phyloP scores from a whole-genome alignment of 2,888 invertebrate genomes.

The Cerastis rubricosa region DNA sequence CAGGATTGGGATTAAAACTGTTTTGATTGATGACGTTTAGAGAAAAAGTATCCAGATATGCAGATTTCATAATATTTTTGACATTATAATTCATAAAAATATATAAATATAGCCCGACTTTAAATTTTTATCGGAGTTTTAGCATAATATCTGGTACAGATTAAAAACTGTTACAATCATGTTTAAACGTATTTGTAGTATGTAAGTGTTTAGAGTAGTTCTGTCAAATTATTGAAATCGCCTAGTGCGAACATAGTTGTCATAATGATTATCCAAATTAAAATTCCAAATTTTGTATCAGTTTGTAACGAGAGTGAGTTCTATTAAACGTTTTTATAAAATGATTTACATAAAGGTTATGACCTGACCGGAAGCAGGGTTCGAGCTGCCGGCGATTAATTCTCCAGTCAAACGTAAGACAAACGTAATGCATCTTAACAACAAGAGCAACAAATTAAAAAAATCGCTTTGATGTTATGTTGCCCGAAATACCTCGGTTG shows the following conservation, averaged over 20 bases:
- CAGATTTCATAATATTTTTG: neutral
- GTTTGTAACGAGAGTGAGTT: constrained; percentile 38
- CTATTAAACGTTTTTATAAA: neutral
- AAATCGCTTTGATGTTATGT: neutral
- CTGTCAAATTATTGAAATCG: constrained; percentile 10
- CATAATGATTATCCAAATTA: neutral
- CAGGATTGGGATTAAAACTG: constrained; percentile 3
- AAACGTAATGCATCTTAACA: neutral
- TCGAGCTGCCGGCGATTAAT: neutral
- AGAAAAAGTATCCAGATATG: neutral
- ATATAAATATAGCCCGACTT: neutral
- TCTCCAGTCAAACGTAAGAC: neutral
- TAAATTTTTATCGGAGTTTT: constrained; percentile 11
- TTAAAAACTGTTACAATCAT: constrained; percentile 12
- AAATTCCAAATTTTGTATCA: constrained; percentile 20
- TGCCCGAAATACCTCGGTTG: neutral
- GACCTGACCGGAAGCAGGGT: neutral
- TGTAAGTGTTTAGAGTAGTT: constrained; percentile 29
- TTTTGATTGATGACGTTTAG: neutral
- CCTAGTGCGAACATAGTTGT: neutral
- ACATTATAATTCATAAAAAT: neutral
- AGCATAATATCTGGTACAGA: constrained; percentile 39
- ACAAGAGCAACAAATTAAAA: neutral
- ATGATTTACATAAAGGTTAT: neutral
- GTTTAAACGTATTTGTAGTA: constrained; percentile 37